These are phyloP conservation scores for Oreochromis niloticus DNA, from an alignment of 2,113 vertebrate genomes.

Conservation along the genomic window DNA sequence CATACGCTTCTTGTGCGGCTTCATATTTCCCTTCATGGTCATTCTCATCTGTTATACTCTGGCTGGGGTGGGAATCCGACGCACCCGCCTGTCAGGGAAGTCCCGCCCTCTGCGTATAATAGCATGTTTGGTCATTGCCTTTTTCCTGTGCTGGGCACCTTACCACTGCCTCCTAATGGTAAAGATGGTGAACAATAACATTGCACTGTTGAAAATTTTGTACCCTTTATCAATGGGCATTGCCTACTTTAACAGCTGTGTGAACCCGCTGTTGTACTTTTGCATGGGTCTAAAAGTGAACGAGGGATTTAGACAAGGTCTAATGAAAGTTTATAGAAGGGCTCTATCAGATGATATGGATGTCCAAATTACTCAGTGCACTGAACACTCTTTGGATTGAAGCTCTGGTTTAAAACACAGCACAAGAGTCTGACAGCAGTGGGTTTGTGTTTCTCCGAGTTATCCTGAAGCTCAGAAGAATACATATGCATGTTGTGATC, in stretches of 20 bases:
- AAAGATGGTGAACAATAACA: not conserved
- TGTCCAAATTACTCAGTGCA: not conserved
- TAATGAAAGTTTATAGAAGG: not conserved
- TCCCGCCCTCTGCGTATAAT: not conserved
- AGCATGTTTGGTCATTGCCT: not conserved
- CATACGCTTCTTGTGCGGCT: not conserved
- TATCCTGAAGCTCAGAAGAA: not conserved
- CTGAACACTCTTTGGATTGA: slow-evolving; percentile 11
- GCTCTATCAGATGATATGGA: not conserved
- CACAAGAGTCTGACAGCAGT: fast-evolving
- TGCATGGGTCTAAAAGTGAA: not conserved
- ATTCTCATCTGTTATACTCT: not conserved
- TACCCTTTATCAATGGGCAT: not conserved
- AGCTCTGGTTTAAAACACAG: not conserved
- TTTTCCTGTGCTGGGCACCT: not conserved
- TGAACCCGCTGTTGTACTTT: not conserved
- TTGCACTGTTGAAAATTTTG: not conserved
- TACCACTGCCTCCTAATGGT: not conserved
- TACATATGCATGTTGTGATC: not conserved
- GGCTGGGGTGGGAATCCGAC: not conserved
- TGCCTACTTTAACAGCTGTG: not conserved
- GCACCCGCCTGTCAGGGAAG: not conserved
- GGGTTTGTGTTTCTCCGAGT: not conserved
- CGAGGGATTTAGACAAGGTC: not conserved
- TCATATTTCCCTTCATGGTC: not conserved